Evolutionary conservation across 2,888 invertebrate genomes (phyloP).

Genomic region (Branchellion lobata): DNA sequence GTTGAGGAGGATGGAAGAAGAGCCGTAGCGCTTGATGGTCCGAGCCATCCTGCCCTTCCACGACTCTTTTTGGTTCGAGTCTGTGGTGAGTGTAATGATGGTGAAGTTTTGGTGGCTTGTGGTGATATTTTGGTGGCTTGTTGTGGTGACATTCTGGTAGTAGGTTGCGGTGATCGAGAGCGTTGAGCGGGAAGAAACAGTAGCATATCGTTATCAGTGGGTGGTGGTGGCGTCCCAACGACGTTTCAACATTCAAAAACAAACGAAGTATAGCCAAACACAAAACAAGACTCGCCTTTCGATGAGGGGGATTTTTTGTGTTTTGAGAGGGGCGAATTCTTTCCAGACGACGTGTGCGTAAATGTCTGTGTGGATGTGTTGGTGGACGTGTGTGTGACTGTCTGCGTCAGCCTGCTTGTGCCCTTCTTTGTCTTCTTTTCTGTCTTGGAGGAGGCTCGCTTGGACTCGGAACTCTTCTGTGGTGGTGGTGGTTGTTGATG

Average conservation of each 20-base stretch:
- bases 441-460: slow-evolving; percentile 12
- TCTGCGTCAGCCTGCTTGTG: slow-evolving; percentile 2
- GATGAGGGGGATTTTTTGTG: slow-evolving; percentile 30
- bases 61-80: slow-evolving; percentile 64
- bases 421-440: slow-evolving; percentile 65
- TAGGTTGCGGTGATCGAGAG: no score
- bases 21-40: slow-evolving; percentile 64
- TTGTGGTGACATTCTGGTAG: no score
- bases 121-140: no score
- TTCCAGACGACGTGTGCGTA: background rate
- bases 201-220: no score
- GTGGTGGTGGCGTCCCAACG: no score
- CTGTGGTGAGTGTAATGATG: background rate
- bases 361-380: no score
- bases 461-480: background rate
- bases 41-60: slow-evolving; percentile 83
- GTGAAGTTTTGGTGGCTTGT: no score
- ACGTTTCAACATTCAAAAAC: no score
- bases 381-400: slow-evolving; percentile 5
- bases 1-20: slow-evolving; percentile 52
- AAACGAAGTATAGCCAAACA: no score
- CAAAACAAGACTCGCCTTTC: slow-evolving; percentile 4
- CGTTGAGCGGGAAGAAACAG: no score
- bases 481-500: no score
- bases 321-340: slow-evolving; percentile 18